phyloP scores from a whole-genome alignment of 2,113 vertebrate genomes.

The Balaeniceps rex region DNA sequence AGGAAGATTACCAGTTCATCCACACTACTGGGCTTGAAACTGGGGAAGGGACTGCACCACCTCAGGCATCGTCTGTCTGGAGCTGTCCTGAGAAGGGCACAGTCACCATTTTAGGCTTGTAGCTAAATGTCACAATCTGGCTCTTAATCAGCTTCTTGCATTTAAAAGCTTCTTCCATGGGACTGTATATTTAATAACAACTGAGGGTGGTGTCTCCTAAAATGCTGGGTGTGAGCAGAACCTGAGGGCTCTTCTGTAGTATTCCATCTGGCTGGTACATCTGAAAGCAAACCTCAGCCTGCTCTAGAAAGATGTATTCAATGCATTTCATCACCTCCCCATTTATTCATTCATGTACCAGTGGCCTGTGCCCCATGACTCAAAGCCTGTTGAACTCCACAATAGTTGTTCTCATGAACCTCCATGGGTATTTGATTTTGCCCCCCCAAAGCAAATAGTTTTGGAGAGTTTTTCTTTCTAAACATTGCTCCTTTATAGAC shows the following conservation, averaged over 20 bases:
- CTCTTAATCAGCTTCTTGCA: neutral
- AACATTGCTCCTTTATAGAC: neutral
- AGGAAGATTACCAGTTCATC: neutral
- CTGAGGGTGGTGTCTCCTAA: neutral
- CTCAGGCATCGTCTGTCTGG: neutral
- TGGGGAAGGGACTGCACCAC: neutral
- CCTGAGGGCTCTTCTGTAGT: neutral
- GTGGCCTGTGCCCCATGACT: neutral
- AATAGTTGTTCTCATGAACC: neutral
- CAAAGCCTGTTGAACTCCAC: neutral
- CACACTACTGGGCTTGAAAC: neutral
- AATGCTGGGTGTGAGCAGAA: neutral
- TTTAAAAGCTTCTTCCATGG: neutral
- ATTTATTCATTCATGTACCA: neutral
- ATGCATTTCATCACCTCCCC: neutral
- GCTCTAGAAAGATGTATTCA: neutral
- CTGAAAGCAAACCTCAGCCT: neutral
- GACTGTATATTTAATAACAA: neutral
- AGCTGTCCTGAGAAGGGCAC: neutral
- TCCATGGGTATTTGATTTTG: neutral
- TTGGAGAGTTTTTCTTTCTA: neutral
- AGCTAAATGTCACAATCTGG: neutral
- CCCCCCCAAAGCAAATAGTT: neutral
- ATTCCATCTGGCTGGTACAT: neutral
- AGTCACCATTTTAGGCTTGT: neutral